Evolutionary conservation across 2,113 vertebrate species (phyloP).

Genomic region (Psettodes erumei): DNA sequence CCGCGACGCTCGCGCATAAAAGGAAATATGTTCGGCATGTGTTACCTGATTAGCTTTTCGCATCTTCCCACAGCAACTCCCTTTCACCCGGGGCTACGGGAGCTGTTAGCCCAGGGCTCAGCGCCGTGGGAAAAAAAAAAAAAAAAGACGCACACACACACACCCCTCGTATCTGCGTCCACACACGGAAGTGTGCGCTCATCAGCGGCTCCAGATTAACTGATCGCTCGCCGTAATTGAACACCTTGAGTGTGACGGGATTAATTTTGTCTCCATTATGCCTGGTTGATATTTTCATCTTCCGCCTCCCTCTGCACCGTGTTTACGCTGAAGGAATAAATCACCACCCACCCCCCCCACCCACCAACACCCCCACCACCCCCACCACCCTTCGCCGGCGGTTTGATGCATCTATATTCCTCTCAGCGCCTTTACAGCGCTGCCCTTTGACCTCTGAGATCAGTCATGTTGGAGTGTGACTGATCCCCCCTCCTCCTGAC

Average conservation of each 20-base stretch:
- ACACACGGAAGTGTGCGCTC: slow-evolving; percentile 8
- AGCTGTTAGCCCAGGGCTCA: no score
- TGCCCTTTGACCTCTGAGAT: slow-evolving; percentile 57
- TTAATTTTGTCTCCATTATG: slow-evolving; percentile 43
- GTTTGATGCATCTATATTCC: slow-evolving; percentile 37
- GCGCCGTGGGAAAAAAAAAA: no score
- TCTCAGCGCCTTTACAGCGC: slow-evolving; percentile 10
- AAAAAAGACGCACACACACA: no score
- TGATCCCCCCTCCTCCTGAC: slow-evolving; percentile 34
- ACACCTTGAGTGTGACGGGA: slow-evolving; percentile 7
- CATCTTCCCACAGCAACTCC: neutral
- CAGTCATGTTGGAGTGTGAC: slow-evolving; percentile 47
- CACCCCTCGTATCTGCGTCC: no score
- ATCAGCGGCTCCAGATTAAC: slow-evolving; percentile 33
- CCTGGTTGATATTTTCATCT: slow-evolving; percentile 42
- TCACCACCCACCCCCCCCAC: neutral
- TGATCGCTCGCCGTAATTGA: slow-evolving; percentile 52
- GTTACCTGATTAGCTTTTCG: slow-evolving; percentile 19
- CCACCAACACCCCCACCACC: no score
- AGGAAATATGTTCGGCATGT: slow-evolving; percentile 3
- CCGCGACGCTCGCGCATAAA: neutral
- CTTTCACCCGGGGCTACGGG: no score
- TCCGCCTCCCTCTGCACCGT: slow-evolving; percentile 6
- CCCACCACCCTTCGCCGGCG: no score
- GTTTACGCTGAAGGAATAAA: slow-evolving; percentile 26